Percentiles rank a stretch among this genome's conserved stretches.
Conservation (phyloP, 1,140 invertebrate species). For the Stratiolaelaps scimitus region DNA sequence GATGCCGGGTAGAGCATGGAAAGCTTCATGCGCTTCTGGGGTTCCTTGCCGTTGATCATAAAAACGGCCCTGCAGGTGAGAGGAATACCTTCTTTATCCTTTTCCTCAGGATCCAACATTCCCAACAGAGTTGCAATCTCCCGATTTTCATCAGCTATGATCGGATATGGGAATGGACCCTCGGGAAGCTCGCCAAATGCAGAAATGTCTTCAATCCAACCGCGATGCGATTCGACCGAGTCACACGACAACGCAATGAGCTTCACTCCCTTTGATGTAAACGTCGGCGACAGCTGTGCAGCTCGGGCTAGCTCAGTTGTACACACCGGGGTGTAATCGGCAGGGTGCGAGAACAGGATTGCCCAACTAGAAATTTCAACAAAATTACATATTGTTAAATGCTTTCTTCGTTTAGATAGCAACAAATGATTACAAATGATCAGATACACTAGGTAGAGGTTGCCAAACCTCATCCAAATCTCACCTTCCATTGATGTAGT, state of each 20-base stretch:
- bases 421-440: too few relatives aligned
- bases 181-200: conserved; percentile 50
- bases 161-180: conserved; percentile 65
- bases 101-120: too few relatives aligned
- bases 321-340: too few relatives aligned
- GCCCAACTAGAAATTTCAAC: conserved; percentile 55
- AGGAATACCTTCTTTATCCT: too few relatives aligned
- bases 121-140: too few relatives aligned
- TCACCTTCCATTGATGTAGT: conserved; percentile 61
- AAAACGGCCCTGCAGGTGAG: too few relatives aligned
- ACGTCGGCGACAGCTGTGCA: conserved; percentile 59
- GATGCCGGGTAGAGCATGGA: conserved; percentile 80
- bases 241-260: too few relatives aligned
- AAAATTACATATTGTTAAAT: too few relatives aligned
- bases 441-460: too few relatives aligned
- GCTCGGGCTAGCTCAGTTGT: too few relatives aligned
- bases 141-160: conserved; percentile 68
- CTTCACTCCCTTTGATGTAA: conserved; percentile 70
- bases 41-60: conserved; percentile 66
- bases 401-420: too few relatives aligned
- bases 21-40: conserved; percentile 72
- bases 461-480: too few relatives aligned
- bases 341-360: conserved; percentile 82
- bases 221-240: conserved; percentile 60
- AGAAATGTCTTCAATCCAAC: conserved; percentile 67